A percentile compares a stretch with the other conserved stretches of the same genome.
Conservation (phyloP, 2,888 invertebrate species). For the Mimas tiliae region DNA sequence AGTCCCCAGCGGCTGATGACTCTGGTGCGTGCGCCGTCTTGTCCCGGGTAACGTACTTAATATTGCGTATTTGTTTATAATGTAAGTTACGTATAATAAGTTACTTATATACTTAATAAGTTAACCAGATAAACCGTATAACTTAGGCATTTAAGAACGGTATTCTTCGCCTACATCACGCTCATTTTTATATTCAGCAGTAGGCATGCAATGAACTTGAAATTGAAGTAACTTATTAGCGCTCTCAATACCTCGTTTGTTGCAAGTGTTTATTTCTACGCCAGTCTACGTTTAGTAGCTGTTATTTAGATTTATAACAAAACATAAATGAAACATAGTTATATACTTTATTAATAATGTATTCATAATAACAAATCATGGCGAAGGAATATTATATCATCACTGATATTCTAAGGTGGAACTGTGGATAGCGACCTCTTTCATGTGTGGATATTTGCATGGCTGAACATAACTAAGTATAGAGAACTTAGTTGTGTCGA, state of each 20-base stretch:
- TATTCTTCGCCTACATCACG: too few relatives aligned
- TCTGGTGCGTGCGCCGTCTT: constrained; percentile 59
- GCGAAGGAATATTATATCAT: not conserved
- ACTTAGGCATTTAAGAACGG: too few relatives aligned
- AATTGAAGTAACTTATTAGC: too few relatives aligned
- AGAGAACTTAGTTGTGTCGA: not conserved
- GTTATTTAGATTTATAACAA: not conserved
- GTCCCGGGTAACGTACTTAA: constrained; percentile 56
- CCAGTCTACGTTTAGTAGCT: too few relatives aligned
- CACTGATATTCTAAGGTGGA: not conserved
- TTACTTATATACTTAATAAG: too few relatives aligned
- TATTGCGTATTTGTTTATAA: not conserved
- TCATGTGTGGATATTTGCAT: not conserved
- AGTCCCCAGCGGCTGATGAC: constrained; percentile 54
- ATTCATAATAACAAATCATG: not conserved
- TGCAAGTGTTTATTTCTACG: too few relatives aligned
- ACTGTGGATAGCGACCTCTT: not conserved
- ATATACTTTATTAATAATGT: not conserved
- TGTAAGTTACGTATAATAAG: too few relatives aligned
- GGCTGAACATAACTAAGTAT: not conserved
- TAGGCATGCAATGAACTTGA: too few relatives aligned
- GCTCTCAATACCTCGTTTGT: not conserved
- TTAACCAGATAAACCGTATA: too few relatives aligned
- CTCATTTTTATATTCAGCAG: too few relatives aligned
- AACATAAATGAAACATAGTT: not conserved